Conservation (phyloP, 2,888 invertebrate genomes). For the Monochamus alternatus region DNA sequence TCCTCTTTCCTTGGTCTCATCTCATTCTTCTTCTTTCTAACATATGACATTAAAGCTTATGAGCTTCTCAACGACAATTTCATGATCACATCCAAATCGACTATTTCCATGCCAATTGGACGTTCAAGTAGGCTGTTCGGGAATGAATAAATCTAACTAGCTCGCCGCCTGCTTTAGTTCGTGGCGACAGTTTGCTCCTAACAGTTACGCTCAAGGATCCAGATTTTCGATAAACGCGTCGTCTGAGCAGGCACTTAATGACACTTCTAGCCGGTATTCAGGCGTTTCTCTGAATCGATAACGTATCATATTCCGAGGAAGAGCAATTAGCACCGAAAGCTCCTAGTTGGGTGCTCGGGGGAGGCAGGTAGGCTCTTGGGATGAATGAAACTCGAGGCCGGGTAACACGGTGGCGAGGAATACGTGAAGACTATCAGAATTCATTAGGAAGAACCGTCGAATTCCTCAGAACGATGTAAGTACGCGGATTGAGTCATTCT, state of each 20-base stretch:
- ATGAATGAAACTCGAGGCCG: constrained; percentile 36
- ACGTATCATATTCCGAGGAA: constrained; percentile 35
- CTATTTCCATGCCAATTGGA: background rate
- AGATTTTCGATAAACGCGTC: constrained; percentile 20
- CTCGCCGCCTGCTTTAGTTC: background rate
- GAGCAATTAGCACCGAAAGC: constrained; percentile 39
- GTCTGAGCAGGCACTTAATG: constrained; percentile 17
- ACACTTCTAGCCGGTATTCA: constrained; percentile 22
- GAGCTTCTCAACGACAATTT: background rate
- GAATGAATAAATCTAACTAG: background rate
- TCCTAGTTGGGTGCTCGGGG: constrained; percentile 31
- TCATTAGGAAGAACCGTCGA: constrained; percentile 21
- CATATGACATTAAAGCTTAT: background rate
- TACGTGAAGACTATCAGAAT: constrained; percentile 34
- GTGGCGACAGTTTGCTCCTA: background rate
- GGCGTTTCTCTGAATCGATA: constrained; percentile 36
- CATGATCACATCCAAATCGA: background rate
- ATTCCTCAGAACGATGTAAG: constrained; percentile 23
- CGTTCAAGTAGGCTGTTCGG: background rate
- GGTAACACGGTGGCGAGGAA: constrained; percentile 20
- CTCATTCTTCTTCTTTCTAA: too few relatives aligned
- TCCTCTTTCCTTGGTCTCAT: too few relatives aligned
- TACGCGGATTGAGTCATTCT: background rate
- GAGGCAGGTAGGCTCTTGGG: constrained; percentile 37
- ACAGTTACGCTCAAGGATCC: constrained; percentile 4